Evolutionary conservation across 1,140 invertebrate genomes (phyloP).

Genomic region (Adelges cooleyi): DNA sequence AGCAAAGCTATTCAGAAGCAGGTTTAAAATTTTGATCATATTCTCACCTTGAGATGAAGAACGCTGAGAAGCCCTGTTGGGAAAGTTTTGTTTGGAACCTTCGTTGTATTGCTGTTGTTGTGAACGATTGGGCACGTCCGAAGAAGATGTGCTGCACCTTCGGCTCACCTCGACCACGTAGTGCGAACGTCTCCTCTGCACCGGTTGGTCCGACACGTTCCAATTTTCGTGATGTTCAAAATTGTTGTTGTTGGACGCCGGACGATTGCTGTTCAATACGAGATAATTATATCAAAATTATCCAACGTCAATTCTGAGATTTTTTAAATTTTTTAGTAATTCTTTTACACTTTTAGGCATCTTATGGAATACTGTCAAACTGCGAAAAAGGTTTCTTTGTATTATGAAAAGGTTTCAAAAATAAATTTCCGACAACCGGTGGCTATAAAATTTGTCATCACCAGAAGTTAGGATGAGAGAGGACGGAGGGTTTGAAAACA

Average conservation of each 20-base stretch:
- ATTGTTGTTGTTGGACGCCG: not conserved
- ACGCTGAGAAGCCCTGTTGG: constrained; percentile 7
- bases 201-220: constrained; percentile 1
- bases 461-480: no score
- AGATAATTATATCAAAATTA: no score
- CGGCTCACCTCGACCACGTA: constrained; percentile 13
- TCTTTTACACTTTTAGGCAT: no score
- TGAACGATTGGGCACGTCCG: constrained; percentile 1
- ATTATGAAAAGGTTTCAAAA: no score
- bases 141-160: constrained; percentile 1
- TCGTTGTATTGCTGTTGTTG: not conserved
- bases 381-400: no score
- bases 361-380: no score
- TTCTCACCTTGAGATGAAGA: constrained; percentile 12
- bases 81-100: constrained; percentile 3
- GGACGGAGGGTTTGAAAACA: no score
- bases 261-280: not conserved
- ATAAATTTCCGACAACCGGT: no score
- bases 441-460: no score
- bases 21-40: not conserved
- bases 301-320: no score
- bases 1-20: not conserved
- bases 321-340: no score
- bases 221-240: constrained; percentile 14
- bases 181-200: constrained; percentile 8